Conservation (phyloP, 2,797 vertebrate genomes). For the Pygocentrus nattereri region DNA sequence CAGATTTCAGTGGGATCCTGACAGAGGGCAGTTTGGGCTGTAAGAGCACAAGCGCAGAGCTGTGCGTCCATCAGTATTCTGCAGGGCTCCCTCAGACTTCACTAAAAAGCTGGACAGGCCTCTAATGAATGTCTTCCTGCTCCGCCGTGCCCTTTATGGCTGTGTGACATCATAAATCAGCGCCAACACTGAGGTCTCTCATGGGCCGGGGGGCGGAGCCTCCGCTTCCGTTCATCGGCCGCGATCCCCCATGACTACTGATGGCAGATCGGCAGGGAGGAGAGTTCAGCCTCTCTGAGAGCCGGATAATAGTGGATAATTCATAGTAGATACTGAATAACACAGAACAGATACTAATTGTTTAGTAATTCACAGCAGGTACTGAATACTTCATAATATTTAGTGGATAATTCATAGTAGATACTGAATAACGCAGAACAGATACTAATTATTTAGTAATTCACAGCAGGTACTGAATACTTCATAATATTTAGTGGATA, state of each 20-base stretch:
- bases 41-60: slow-evolving; percentile 72
- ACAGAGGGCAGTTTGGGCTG: slow-evolving; percentile 13
- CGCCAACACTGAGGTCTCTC: slow-evolving; percentile 71
- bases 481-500: too few species aligned
- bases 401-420: too few species aligned
- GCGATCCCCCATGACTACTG: slow-evolving; percentile 52
- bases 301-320: too few species aligned
- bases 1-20: too few species aligned
- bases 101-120: slow-evolving; percentile 73
- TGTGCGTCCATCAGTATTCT: slow-evolving; percentile 80
- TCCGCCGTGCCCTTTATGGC: slow-evolving; percentile 70
- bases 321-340: too few species aligned
- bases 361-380: too few species aligned
- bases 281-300: not conserved
- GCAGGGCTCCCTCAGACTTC: slow-evolving; percentile 63
- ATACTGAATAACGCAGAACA: too few species aligned
- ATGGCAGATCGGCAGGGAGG: slow-evolving; percentile 47
- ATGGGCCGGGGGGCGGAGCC: slow-evolving; percentile 63
- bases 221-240: slow-evolving; percentile 52
- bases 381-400: too few species aligned
- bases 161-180: slow-evolving; percentile 79
- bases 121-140: slow-evolving; percentile 78
- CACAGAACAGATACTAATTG: too few species aligned
- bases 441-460: too few species aligned
- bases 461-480: too few species aligned